Conservation (phyloP, 2,888 invertebrate genomes). For the Amitus sp. region DNA sequence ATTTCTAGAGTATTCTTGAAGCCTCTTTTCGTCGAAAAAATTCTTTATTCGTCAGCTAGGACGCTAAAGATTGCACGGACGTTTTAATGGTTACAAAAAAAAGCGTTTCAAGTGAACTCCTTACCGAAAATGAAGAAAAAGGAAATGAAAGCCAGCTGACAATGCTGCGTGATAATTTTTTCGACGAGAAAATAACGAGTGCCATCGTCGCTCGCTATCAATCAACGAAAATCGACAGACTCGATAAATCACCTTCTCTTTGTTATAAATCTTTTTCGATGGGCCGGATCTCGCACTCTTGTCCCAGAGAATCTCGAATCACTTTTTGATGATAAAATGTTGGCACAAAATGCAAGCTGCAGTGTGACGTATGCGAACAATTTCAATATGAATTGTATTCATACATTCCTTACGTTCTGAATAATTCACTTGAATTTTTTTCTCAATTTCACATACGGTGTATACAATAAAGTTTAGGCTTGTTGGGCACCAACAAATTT, state of each 20-base stretch:
- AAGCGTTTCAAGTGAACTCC: too few species aligned
- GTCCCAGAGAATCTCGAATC: constrained; percentile 20
- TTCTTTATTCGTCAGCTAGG: too few species aligned
- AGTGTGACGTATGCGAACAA: too few species aligned
- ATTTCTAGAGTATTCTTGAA: too few species aligned
- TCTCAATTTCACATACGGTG: too few species aligned
- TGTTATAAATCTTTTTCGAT: constrained; percentile 32
- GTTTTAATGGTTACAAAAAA: constrained; percentile 3
- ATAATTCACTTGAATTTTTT: too few species aligned
- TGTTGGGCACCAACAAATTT: too few species aligned
- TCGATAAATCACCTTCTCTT: constrained; percentile 30
- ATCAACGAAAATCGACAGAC: constrained; percentile 29
- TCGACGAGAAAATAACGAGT: constrained; percentile 24
- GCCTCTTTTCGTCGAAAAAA: neutral
- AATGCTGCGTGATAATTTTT: constrained; percentile 12
- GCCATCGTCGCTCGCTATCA: constrained; percentile 22
- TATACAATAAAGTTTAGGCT: too few species aligned
- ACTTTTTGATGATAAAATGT: constrained; percentile 26
- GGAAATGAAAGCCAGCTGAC: neutral
- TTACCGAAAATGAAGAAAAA: constrained; percentile 1
- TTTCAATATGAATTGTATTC: too few species aligned
- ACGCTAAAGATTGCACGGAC: neutral
- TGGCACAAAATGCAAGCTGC: neutral
- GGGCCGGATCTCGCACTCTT: constrained; percentile 17
- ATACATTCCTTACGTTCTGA: too few species aligned